These are phyloP conservation scores for Harmothoe impar DNA, from an alignment of 2,888 invertebrate species.

Conservation along the genomic window DNA sequence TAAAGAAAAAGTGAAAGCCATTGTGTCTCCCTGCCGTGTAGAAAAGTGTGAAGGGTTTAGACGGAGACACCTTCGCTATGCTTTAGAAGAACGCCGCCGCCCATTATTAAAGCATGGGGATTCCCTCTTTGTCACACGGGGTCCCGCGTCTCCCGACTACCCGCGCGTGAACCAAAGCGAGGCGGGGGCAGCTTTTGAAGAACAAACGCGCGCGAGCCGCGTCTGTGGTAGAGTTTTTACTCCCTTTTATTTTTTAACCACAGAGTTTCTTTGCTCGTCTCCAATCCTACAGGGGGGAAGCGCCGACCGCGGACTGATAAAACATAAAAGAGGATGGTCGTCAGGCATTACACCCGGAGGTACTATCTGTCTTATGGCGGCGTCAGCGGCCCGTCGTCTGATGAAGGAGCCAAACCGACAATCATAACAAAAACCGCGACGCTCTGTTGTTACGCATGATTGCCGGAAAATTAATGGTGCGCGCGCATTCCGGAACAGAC, in stretches of 20 bases:
- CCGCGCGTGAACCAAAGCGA: constrained; percentile 56
- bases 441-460: constrained; percentile 59
- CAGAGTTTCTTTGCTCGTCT: constrained; percentile 50
- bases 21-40: no score
- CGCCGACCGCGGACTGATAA: constrained; percentile 53
- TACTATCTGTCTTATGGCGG: constrained; percentile 50
- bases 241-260: background rate
- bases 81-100: background rate
- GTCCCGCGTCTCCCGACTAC: background rate
- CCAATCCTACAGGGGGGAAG: constrained; percentile 26
- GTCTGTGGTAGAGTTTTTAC: background rate
- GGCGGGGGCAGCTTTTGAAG: constrained; percentile 43
- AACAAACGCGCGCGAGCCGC: constrained; percentile 15
- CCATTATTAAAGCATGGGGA: constrained; percentile 11
- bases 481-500: constrained; percentile 40
- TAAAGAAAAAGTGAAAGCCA: no score
- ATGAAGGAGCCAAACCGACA: constrained; percentile 58
- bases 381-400: constrained; percentile 3
- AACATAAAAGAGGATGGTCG: constrained; percentile 44
- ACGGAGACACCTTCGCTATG: no score
- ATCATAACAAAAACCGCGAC: constrained; percentile 59
- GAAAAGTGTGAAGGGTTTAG: no score
- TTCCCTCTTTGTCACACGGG: constrained; percentile 23
- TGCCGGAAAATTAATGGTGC: constrained; percentile 52
- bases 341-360: constrained; percentile 29